A percentile compares a stretch with the other conserved stretches of the same genome.
Conservation (phyloP, 2,113 vertebrate genomes). For the Plectropomus leopardus region DNA sequence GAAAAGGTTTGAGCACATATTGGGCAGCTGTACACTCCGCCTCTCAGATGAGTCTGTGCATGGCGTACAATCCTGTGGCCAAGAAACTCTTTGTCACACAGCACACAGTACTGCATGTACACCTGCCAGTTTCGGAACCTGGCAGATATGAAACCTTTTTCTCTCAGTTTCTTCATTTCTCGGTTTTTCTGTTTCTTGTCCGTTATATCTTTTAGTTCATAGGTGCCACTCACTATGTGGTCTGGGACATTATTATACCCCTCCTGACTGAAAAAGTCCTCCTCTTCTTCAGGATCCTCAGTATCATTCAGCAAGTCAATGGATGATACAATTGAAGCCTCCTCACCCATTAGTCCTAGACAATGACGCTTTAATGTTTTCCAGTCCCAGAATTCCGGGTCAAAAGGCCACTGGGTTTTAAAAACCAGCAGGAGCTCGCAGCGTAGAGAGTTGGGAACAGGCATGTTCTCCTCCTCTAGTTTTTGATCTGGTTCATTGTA, state of each 20-base stretch:
- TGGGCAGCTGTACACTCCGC: slow-evolving; percentile 93
- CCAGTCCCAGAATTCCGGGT: slow-evolving; percentile 99
- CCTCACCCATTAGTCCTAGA: slow-evolving; percentile 95
- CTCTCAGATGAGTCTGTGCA: slow-evolving; percentile 94
- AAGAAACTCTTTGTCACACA: slow-evolving; percentile 98
- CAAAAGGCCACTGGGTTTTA: slow-evolving; percentile 98
- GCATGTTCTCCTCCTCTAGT: slow-evolving; percentile 94
- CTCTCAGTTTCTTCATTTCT: slow-evolving; percentile 93
- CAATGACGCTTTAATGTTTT: slow-evolving; percentile 97
- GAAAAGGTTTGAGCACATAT: slow-evolving; percentile 95
- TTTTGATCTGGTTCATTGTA: slow-evolving; percentile 99
- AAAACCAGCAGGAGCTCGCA: slow-evolving; percentile 96
- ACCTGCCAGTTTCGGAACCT: slow-evolving; percentile 97
- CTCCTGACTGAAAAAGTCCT: slow-evolving; percentile 79
- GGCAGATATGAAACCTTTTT: slow-evolving; percentile 94
- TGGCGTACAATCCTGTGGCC: slow-evolving; percentile 97
- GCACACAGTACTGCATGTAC: slow-evolving; percentile 98
- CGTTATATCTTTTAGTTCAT: slow-evolving; percentile 85
- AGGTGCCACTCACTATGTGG: slow-evolving; percentile 84
- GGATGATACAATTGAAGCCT: slow-evolving; percentile 97
- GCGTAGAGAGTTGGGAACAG: slow-evolving; percentile 95
- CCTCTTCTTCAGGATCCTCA: slow-evolving; percentile 88
- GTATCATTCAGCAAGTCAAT: slow-evolving; percentile 95
- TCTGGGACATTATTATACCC: slow-evolving; percentile 87
- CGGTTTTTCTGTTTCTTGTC: slow-evolving; percentile 92